Percentiles rank a stretch among this genome's conserved stretches.
Conservation (phyloP, 2,888 invertebrate species). For the Tetragnatha montana region DNA sequence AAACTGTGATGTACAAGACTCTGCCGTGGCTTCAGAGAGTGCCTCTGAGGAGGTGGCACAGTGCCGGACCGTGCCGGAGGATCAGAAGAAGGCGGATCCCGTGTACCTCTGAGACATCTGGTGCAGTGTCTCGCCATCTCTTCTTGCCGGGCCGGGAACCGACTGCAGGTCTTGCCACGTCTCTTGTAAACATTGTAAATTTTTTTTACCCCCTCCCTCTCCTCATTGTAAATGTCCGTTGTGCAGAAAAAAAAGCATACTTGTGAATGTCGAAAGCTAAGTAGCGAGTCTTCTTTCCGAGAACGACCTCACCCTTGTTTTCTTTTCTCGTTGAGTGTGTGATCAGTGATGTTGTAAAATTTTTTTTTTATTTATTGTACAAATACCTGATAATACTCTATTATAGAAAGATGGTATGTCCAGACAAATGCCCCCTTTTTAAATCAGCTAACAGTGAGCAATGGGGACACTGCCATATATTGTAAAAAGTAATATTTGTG, state of each 20-base stretch:
- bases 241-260: slow-evolving; percentile 39
- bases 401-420: slow-evolving; percentile 19
- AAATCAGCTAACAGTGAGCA: slow-evolving; percentile 29
- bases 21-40: background rate
- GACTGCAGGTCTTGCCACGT: slow-evolving; percentile 29
- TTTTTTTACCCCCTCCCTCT: slow-evolving; percentile 18
- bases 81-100: slow-evolving; percentile 38
- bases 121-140: slow-evolving; percentile 43
- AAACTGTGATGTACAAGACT: slow-evolving; percentile 62
- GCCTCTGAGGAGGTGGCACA: slow-evolving; percentile 19
- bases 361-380: slow-evolving; percentile 67
- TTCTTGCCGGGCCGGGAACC: slow-evolving; percentile 21
- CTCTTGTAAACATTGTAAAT: slow-evolving; percentile 58
- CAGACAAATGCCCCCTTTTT: slow-evolving; percentile 10
- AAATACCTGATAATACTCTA: slow-evolving; percentile 45
- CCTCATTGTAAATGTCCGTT: slow-evolving; percentile 55
- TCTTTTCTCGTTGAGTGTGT: slow-evolving; percentile 48
- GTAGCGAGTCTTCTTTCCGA: slow-evolving; percentile 22
- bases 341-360: slow-evolving; percentile 61
- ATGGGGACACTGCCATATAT: slow-evolving; percentile 44
- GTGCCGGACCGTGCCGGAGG: slow-evolving; percentile 55
- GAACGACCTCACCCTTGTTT: slow-evolving; percentile 29
- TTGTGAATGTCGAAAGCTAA: slow-evolving; percentile 45
- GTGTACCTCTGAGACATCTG: slow-evolving; percentile 60
- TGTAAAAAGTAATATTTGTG: slow-evolving; percentile 63